Conservation (phyloP, 1,140 invertebrate species). For the Anoplolepis gracilipes region DNA sequence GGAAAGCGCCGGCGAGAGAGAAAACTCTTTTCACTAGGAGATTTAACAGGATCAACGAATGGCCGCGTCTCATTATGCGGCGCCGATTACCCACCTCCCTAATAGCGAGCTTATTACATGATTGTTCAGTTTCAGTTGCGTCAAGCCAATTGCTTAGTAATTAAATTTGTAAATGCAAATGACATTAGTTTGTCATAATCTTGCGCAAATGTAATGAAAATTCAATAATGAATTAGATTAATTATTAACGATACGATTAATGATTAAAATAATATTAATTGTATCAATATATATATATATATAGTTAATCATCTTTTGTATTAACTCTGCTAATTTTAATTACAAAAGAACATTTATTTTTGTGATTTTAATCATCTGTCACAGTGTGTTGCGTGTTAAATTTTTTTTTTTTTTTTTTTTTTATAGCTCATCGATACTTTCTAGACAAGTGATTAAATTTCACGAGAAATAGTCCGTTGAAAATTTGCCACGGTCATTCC, state of each 20-base stretch:
- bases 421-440: neutral
- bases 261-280: neutral
- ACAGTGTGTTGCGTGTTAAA: neutral
- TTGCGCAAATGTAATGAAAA: neutral
- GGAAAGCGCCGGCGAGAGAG: neutral
- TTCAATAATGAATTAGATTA: neutral
- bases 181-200: conserved; percentile 18
- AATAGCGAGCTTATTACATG: neutral
- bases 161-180: conserved; percentile 4
- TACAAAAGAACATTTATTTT: neutral
- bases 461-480: conserved; percentile 8
- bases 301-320: neutral
- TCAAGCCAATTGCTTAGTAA: conserved; percentile 12
- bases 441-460: neutral
- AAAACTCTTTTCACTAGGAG: neutral
- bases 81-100: conserved; percentile 11
- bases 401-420: no score
- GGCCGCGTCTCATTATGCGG: conserved; percentile 51
- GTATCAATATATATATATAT: neutral
- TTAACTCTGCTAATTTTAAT: neutral
- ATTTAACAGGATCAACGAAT: conserved; percentile 43
- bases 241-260: neutral
- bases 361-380: neutral
- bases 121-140: neutral
- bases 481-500: neutral